A percentile compares a stretch with the other conserved stretches of the same genome.
Conservation (phyloP, 1,140 invertebrate species). For the Amphibalanus amphitrite region DNA sequence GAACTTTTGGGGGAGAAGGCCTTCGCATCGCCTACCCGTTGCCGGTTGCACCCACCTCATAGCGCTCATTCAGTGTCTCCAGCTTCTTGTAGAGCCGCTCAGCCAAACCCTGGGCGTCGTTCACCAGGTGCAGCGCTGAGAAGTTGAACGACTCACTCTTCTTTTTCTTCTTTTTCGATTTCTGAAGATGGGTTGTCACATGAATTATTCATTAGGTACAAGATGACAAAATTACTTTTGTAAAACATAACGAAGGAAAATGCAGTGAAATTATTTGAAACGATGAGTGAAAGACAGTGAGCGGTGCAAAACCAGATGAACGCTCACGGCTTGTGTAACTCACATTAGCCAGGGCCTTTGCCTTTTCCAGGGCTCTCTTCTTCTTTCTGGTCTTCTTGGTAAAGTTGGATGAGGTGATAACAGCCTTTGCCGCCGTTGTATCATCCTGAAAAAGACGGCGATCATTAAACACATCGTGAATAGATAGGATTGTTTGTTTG, state of each 20-base stretch:
- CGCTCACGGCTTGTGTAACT: too few species aligned
- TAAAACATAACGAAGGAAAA: too few species aligned
- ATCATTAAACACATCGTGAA: too few species aligned
- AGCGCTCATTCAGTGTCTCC: slow-evolving; percentile 73
- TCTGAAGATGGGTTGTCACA: too few species aligned
- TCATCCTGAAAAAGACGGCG: not conserved
- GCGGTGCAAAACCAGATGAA: too few species aligned
- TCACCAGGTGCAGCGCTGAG: slow-evolving; percentile 80
- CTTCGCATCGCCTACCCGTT: too few species aligned
- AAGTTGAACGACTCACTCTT: slow-evolving; percentile 69
- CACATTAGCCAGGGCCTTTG: slow-evolving; percentile 41
- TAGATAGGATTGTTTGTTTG: too few species aligned
- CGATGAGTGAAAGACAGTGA: too few species aligned
- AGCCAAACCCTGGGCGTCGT: slow-evolving; percentile 87
- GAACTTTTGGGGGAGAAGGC: too few species aligned
- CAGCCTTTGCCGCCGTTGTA: not conserved
- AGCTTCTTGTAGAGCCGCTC: slow-evolving; percentile 84
- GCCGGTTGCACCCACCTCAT: slow-evolving; percentile 61
- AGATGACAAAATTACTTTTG: too few species aligned
- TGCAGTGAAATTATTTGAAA: too few species aligned
- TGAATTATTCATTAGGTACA: too few species aligned
- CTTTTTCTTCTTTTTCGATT: slow-evolving; percentile 79
- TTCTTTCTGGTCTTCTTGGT: slow-evolving; percentile 72
- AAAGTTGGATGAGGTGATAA: slow-evolving; percentile 23
- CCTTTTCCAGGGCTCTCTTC: slow-evolving; percentile 73